Evolutionary conservation across 2,797 vertebrate genomes (phyloP).

Genomic region (Rhyacichthys aspro): DNA sequence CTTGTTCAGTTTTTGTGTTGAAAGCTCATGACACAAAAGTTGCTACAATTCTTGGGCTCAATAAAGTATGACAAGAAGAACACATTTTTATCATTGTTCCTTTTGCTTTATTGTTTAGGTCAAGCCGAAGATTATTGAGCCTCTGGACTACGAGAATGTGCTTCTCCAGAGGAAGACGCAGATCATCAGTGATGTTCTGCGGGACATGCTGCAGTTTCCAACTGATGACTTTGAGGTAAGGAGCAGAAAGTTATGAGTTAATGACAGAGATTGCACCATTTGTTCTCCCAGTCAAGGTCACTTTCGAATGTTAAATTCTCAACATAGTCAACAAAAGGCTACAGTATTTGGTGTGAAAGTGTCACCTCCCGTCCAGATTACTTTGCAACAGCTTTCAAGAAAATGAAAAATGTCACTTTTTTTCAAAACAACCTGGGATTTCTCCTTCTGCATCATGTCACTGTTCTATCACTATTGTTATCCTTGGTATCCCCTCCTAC

Average conservation of each 20-base stretch:
- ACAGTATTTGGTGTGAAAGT: too few species aligned
- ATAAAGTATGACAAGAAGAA: not conserved
- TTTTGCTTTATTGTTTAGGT: conserved; percentile 78
- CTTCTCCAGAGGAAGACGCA: conserved; percentile 94
- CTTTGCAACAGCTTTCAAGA: not conserved
- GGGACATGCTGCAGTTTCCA: conserved; percentile 97
- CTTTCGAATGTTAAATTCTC: too few species aligned
- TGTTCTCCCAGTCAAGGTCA: too few species aligned
- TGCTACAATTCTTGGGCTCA: conserved; percentile 52
- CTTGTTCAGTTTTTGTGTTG: conserved; percentile 15
- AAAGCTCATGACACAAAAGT: conserved; percentile 62
- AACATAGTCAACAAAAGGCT: not conserved
- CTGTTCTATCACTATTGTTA: not conserved
- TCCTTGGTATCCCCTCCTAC: not conserved
- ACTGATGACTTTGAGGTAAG: conserved; percentile 95
- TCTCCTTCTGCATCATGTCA: not conserved
- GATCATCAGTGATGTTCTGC: conserved; percentile 91
- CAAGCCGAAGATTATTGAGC: conserved; percentile 94
- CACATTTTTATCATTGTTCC: not conserved
- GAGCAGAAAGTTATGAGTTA: not conserved
- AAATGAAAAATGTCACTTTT: too few species aligned
- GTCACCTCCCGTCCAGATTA: not conserved
- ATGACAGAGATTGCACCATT: too few species aligned
- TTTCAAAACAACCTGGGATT: not conserved
- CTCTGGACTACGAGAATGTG: conserved; percentile 96